Conservation (phyloP, 2,113 vertebrate genomes). For the Microcebus jonahi region DNA sequence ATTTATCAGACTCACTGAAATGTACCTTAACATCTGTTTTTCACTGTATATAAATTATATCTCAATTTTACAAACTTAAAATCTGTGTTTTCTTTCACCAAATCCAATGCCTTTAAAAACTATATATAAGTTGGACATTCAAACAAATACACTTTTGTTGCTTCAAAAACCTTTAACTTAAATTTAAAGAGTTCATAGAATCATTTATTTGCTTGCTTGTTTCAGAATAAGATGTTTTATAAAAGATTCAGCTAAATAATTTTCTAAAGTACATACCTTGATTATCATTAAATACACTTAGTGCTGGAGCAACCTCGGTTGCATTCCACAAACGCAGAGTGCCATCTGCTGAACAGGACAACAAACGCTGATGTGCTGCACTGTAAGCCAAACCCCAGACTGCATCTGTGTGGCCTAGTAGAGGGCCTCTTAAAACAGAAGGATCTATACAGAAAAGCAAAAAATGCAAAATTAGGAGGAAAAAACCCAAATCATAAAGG, state of each 20-base stretch:
- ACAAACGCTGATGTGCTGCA: constrained; percentile 92
- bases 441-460: constrained; percentile 87
- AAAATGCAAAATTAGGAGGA: not conserved
- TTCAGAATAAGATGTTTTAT: constrained; percentile 26
- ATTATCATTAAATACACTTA: constrained; percentile 94
- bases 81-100: not conserved
- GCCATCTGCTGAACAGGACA: constrained; percentile 98
- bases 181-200: not conserved
- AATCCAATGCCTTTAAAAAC: constrained; percentile 34
- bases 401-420: constrained; percentile 94
- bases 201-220: constrained; percentile 35
- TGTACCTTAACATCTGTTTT: not conserved
- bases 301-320: constrained; percentile 90
- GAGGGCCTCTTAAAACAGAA: constrained; percentile 92
- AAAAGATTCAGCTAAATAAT: not conserved
- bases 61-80: not conserved
- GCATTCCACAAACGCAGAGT: constrained; percentile 96
- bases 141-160: constrained; percentile 6
- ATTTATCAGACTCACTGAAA: not conserved
- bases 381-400: constrained; percentile 98
- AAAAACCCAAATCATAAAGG: constrained; percentile 34
- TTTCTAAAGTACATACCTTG: constrained; percentile 87
- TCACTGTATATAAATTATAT: not conserved
- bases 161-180: constrained; percentile 30
- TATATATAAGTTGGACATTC: constrained; percentile 43